A percentile compares a stretch with the other conserved stretches of the same genome.
phyloP scores from a whole-genome alignment of 53 echinoderm and acorn worm species.

The Paracentrotus lividus region DNA sequence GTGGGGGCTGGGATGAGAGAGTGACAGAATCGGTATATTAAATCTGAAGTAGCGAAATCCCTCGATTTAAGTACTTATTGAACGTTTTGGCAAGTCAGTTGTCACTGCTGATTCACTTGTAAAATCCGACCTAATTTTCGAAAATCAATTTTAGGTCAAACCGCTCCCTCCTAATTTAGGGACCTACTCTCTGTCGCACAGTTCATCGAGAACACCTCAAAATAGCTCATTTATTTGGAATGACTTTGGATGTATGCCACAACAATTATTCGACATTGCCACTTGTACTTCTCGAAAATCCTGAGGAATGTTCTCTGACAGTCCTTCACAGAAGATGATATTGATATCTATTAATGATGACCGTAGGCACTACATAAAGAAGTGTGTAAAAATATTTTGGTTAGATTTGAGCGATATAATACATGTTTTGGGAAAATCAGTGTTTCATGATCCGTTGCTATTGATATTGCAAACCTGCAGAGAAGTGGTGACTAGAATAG shows the following conservation, averaged over 20 bases:
- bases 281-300: background rate
- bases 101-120: background rate
- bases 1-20: background rate
- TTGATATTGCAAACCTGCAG: background rate
- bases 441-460: conserved; percentile 47
- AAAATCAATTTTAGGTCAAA: background rate
- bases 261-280: background rate
- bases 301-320: conserved; percentile 27
- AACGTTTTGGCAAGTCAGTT: background rate
- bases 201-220: background rate
- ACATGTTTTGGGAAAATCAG: conserved; percentile 33
- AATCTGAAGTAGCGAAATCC: background rate
- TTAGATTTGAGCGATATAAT: conserved; percentile 22
- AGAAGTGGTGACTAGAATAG: conserved; percentile 18
- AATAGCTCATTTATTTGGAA: background rate
- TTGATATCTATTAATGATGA: conserved; percentile 23
- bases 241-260: background rate
- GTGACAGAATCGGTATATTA: background rate
- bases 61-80: background rate
- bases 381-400: conserved; percentile 35
- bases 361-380: conserved; percentile 25
- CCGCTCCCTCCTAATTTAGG: background rate
- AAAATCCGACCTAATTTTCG: background rate
- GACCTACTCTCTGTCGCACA: background rate
- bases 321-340: background rate